Percentiles rank a stretch among this genome's conserved stretches.
phyloP scores from a whole-genome alignment of 1,140 invertebrate genomes.

The Gonatopus flavifemur region DNA sequence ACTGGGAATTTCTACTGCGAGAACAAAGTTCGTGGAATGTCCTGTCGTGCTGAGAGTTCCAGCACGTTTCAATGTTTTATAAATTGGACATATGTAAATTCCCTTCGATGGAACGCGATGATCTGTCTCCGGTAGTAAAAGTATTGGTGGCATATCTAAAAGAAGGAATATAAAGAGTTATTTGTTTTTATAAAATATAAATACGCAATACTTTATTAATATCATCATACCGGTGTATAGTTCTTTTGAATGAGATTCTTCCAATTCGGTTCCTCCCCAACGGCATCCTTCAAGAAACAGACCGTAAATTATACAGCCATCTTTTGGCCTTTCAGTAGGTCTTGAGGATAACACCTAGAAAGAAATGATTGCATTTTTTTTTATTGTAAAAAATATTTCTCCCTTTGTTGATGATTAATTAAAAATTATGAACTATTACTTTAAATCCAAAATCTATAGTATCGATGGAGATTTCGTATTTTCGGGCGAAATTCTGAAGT shows the following conservation, averaged over 20 bases:
- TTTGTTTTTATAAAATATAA: background rate
- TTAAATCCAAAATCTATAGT: constrained; percentile 72
- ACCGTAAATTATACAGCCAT: constrained; percentile 74
- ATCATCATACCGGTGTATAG: constrained; percentile 62
- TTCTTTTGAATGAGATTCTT: constrained; percentile 67
- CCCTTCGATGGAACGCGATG: constrained; percentile 48
- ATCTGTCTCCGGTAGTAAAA: constrained; percentile 63
- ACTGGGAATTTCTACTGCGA: constrained; percentile 69
- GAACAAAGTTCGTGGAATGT: constrained; percentile 79
- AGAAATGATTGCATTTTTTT: background rate
- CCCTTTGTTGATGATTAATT: constrained; percentile 6
- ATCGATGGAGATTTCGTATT: constrained; percentile 76
- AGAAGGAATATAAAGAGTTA: constrained; percentile 5
- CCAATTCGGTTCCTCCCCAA: constrained; percentile 63
- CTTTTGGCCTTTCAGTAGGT: constrained; percentile 57
- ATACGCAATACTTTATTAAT: background rate
- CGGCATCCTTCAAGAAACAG: constrained; percentile 74
- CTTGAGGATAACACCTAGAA: constrained; percentile 54
- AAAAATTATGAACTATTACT: constrained; percentile 48
- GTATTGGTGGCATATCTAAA: constrained; percentile 66
- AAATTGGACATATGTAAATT: constrained; percentile 72
- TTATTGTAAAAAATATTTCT: background rate
- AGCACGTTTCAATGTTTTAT: constrained; percentile 71
- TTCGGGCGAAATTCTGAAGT: constrained; percentile 80
- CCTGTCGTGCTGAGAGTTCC: constrained; percentile 77